These are phyloP conservation scores for Calypte anna DNA, from an alignment of 2,113 vertebrate species.

Conservation along the genomic window DNA sequence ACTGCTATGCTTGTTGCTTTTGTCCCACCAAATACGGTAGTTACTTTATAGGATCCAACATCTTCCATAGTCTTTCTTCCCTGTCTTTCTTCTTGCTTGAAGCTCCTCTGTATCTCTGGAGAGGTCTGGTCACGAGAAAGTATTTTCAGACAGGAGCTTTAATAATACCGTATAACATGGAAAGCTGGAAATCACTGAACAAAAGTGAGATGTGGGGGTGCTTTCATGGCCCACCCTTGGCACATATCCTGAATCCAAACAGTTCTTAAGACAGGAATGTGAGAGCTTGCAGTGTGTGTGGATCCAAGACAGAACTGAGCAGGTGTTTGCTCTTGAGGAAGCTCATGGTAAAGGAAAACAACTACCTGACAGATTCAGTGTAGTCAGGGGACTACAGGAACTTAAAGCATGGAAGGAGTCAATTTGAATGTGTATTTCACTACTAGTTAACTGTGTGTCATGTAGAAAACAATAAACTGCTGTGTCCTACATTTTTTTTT, in stretches of 20 bases:
- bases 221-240: neutral
- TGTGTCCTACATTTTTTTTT: neutral
- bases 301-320: neutral
- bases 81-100: neutral
- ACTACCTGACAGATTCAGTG: neutral
- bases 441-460: neutral
- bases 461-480: neutral
- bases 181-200: neutral
- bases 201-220: neutral
- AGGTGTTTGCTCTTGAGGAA: neutral
- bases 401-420: neutral
- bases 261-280: neutral
- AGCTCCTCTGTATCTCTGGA: neutral
- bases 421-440: neutral
- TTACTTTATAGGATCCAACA: neutral
- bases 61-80: neutral
- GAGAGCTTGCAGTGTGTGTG: neutral
- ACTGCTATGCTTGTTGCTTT: neutral
- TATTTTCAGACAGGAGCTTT: neutral
- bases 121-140: neutral
- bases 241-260: neutral
- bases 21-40: neutral
- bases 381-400: fast-evolving
- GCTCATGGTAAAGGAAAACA: neutral
- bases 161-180: neutral